Base-by-base conservation (phyloP, 2,797 vertebrate species). In the Bufotes viridis region DNA sequence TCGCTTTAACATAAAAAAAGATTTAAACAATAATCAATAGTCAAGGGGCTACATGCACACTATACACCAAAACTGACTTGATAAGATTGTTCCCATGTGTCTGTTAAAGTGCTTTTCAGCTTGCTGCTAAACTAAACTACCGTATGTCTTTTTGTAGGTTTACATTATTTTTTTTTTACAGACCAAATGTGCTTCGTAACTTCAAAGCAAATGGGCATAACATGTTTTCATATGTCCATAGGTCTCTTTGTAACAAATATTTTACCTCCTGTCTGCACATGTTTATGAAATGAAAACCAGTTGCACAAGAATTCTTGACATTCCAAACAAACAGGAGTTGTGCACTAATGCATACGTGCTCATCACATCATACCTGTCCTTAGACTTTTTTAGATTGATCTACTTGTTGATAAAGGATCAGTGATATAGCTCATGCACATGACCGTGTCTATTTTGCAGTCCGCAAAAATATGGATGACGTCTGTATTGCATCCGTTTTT, bases 231-330 rank as follows among this genome's bases (percentile, higher is more conserved):
- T 42, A 72, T 74, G 72, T 29, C 72, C 72, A 74, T 20, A 20
- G 42, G 34, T 74, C 34, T 74, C 26, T 49, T 74, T 22, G 9
- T 15, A 22, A 6, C 42, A 49, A 74, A 74, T 74, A 74, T 74
- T 74, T 74, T 22, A 2, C 29, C 34, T 74, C 72, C 7, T 74
- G 72, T 51, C 42, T 49, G 72, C 34, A 76, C 20, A 70, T 70
- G 49, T 76, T 75, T 76, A 18, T 76, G 34, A 76, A n/a, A 76
- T n/a, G 74, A 12, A 11, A 76, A 76, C 49, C 42, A 76, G 74
- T 76, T 76, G 49, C 18, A 10, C 74, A 76, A 76, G 42, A 53
- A 49, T 76, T 20, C 17, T 42, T 6, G 42, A 42, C 42, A 42
- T 42, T 42, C 42, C 42, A 42, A 42, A 42, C 42, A 42, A 42